Percentiles rank a stretch among this genome's conserved stretches.
phyloP scores from a whole-genome alignment of 2,113 vertebrate species.

The Gavia stellata region DNA sequence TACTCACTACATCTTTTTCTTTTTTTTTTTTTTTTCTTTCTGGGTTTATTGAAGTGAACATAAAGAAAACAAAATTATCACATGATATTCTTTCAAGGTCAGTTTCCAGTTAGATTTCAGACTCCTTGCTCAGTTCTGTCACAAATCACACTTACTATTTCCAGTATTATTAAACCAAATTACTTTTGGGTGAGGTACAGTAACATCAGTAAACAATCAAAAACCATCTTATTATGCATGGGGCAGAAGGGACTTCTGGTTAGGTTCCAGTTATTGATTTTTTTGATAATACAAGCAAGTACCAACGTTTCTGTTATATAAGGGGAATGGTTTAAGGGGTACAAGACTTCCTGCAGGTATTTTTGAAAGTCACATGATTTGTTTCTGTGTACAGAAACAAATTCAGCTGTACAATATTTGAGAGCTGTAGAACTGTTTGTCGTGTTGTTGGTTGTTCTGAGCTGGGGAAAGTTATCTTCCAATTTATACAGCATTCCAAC shows the following conservation, averaged over 20 bases:
- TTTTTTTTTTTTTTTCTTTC: neutral
- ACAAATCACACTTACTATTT: conserved; percentile 10
- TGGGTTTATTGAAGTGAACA: neutral
- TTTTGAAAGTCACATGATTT: neutral
- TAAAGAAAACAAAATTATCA: neutral
- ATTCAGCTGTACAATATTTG: neutral
- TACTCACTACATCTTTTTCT: neutral
- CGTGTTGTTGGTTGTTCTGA: neutral
- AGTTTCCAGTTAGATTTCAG: neutral
- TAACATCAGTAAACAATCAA: conserved; percentile 33
- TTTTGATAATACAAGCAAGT: neutral
- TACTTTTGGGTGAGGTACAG: conserved; percentile 20
- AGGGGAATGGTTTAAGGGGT: neutral
- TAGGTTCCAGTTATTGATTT: neutral
- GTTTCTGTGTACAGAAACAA: too few relatives aligned
- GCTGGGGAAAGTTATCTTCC: neutral
- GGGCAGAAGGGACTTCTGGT: neutral
- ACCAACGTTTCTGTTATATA: neutral
- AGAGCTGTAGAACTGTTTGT: neutral
- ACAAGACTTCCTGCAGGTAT: neutral
- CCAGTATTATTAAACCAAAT: conserved; percentile 42
- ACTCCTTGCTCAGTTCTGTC: neutral
- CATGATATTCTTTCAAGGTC: neutral
- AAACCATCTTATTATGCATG: neutral
- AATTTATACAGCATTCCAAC: neutral